These are phyloP conservation scores for Synergus laeviventris DNA, from an alignment of 2,888 invertebrate species.

Conservation along the genomic window DNA sequence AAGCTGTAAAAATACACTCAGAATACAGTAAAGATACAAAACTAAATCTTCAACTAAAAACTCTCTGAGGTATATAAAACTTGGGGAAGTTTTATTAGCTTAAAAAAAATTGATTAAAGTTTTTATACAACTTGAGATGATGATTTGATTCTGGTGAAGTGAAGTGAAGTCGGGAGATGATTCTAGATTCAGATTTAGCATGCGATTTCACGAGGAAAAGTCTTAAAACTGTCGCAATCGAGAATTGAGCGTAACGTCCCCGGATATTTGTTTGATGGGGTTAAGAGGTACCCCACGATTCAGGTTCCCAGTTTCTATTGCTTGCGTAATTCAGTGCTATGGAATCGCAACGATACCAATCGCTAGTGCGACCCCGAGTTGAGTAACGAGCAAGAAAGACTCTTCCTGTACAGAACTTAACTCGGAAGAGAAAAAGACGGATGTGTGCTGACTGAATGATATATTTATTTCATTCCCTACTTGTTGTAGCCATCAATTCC, in stretches of 20 bases:
- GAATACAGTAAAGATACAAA: not conserved
- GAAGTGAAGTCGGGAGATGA: not conserved
- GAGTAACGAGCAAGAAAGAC: conserved; percentile 21
- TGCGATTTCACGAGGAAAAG: conserved; percentile 5
- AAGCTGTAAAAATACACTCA: not conserved
- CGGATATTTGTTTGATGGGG: conserved; percentile 38
- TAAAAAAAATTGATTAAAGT: not conserved
- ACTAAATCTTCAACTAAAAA: not conserved
- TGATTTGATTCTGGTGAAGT: not conserved
- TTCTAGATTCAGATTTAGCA: not conserved
- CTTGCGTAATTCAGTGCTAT: conserved; percentile 53
- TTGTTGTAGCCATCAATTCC: conserved; percentile 1
- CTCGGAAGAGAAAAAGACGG: conserved; percentile 13
- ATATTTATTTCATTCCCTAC: not conserved
- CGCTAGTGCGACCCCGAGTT: conserved; percentile 41
- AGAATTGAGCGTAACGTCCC: conserved; percentile 53
- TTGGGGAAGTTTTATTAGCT: not conserved
- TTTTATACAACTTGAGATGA: not conserved
- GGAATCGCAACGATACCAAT: conserved; percentile 43
- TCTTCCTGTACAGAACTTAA: conserved; percentile 27
- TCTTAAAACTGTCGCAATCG: conserved; percentile 54
- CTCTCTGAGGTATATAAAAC: not conserved
- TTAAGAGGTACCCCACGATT: conserved; percentile 45
- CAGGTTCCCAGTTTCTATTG: conserved; percentile 47
- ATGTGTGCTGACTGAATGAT: not conserved